A percentile compares a stretch with the other conserved stretches of the same genome.
Evolutionary conservation across 2,888 invertebrate species (phyloP).

Genomic region (Galerucella nymphaeae): DNA sequence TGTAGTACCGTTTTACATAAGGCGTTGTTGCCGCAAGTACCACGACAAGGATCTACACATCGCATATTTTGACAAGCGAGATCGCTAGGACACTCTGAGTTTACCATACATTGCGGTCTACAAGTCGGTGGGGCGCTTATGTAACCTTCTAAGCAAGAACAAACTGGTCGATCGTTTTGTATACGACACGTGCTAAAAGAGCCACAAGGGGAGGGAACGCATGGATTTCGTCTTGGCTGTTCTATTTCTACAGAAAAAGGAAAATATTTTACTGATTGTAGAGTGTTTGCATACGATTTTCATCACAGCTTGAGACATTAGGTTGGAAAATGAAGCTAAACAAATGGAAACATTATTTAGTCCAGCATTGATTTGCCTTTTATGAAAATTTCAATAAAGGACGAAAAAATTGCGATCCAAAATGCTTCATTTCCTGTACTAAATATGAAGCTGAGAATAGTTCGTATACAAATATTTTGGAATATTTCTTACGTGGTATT

Average conservation of each 20-base stretch:
- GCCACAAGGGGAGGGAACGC: conserved; percentile 82
- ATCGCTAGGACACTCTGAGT: conserved; percentile 80
- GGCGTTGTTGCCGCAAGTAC: conserved; percentile 81
- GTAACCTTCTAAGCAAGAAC: conserved; percentile 79
- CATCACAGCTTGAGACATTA: not conserved
- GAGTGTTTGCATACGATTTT: not conserved
- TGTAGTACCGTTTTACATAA: conserved; percentile 83
- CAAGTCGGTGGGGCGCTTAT: conserved; percentile 82
- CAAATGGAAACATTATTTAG: no score
- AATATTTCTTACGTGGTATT: conserved; percentile 57
- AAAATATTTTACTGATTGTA: conserved; percentile 14
- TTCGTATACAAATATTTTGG: not conserved
- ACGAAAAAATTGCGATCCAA: no score
- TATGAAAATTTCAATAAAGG: not conserved
- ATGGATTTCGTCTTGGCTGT: conserved; percentile 68
- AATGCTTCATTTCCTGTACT: no score
- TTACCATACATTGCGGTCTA: conserved; percentile 81
- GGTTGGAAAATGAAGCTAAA: no score
- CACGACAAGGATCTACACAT: conserved; percentile 81
- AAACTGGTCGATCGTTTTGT: conserved; percentile 78
- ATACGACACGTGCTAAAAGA: conserved; percentile 81
- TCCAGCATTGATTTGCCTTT: no score
- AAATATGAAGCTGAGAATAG: not conserved
- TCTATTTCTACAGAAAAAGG: conserved; percentile 54
- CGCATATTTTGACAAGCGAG: conserved; percentile 82